These are phyloP conservation scores for Setipinna tenuifilis DNA, from an alignment of 2,797 vertebrate genomes.

Conservation along the genomic window DNA sequence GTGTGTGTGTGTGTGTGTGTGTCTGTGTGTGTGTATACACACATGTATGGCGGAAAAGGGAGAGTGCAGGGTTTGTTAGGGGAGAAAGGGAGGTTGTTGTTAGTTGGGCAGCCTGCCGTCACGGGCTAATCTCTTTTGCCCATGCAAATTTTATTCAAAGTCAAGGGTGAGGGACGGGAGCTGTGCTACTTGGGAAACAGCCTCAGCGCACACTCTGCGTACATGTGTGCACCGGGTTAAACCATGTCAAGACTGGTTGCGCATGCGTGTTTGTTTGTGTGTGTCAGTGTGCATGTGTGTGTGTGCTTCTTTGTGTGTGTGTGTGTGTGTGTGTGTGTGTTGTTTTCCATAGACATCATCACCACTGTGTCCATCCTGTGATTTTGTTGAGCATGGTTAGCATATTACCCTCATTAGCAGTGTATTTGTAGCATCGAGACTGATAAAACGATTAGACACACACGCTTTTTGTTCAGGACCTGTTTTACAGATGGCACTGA, in stretches of 20 bases:
- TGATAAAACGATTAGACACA: not conserved
- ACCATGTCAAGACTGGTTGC: constrained; percentile 6
- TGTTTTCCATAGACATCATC: not conserved
- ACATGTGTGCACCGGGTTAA: not conserved
- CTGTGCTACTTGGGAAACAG: constrained; percentile 18
- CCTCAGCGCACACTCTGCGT: not conserved
- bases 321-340: not conserved
- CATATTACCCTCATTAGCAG: not conserved
- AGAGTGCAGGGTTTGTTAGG: not conserved
- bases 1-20: not conserved
- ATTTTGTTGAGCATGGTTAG: not conserved
- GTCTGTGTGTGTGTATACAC: not conserved
- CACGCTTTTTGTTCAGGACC: not conserved
- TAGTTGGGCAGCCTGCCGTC: not conserved
- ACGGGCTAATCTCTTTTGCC: constrained; percentile 43
- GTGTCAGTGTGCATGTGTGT: not conserved
- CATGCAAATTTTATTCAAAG: constrained; percentile 57
- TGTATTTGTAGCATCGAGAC: not conserved
- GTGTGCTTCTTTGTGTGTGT: not conserved
- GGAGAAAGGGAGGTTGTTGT: not conserved
- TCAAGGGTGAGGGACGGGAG: constrained; percentile 38
- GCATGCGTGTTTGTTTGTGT: constrained; percentile 12
- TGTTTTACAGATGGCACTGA: not conserved
- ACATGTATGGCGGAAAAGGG: not conserved
- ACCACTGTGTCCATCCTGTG: not conserved